Base-by-base conservation (phyloP, 2,797 vertebrate species). In the Prunella strophiata region DNA sequence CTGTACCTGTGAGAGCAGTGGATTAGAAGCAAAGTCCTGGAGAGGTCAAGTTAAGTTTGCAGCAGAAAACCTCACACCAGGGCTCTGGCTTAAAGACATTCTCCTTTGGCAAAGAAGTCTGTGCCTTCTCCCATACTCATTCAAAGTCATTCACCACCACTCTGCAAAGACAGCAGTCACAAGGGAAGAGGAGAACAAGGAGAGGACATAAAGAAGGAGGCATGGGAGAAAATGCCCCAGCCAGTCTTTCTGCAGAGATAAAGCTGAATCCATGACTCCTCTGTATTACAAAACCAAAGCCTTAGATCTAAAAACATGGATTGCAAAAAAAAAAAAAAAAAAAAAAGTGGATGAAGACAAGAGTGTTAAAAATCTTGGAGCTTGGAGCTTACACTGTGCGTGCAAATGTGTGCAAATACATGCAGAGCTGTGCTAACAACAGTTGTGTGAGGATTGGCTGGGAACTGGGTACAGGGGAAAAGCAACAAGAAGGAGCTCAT, bases 381-480 rank as follows among this genome's bases (percentile, higher is more conserved):
- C 10, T 27, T 43, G 30, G 48, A 59, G 45, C 11, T 77, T 38
- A 9, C 1, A 0, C 0, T 36, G 36, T 36, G 36, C 10, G 36
- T 36, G 36, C 36, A 36, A 36, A 0, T 13, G 2, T 16, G n/a
- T 36, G 26, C 38, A 50, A 3, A 1, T 36, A 26, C 3, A 2
- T 34, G 29, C 51, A 83, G 36, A 86, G 21, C 48, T 78, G 30
- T 18, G 3, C 71, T 36, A 27, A 7, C 13, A 65, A 8, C 21
- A 29, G 14, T 52, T 72, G 18, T 8, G 0, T 81, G 71, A 47
- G 7, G 11, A 40, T n/a, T 68, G 51, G 23, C 55, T 74, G 34
- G 50, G 72, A 71, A 65, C 19, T 14, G 21, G 4, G 14, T 73
- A 50, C 34, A 9, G 4, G 17, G n/a, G 15, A 42, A 76, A 58